Evolutionary conservation across 2,888 invertebrate species (phyloP).

Genomic region (Eupithecia abbreviata): DNA sequence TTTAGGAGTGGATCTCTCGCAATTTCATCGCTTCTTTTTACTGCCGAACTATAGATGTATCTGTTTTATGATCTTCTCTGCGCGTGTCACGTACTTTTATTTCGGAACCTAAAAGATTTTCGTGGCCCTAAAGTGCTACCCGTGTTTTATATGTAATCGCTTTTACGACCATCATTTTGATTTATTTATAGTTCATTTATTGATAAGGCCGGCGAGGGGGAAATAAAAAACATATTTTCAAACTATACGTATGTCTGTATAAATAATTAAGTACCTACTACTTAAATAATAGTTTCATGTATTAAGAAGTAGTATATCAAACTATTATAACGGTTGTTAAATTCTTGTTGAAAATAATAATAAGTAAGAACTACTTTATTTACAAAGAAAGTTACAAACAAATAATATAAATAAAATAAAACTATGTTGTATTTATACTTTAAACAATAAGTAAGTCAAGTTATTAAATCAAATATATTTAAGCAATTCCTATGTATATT

Average conservation of each 20-base stretch:
- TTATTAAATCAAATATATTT: too few relatives aligned
- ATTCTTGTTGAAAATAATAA: too few relatives aligned
- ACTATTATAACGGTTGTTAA: too few relatives aligned
- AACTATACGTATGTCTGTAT: not conserved
- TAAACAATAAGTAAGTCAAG: too few relatives aligned
- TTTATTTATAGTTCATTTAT: slow-evolving; percentile 18
- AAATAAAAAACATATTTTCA: not conserved
- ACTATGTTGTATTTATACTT: too few relatives aligned
- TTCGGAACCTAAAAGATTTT: slow-evolving; percentile 39
- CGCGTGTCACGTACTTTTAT: slow-evolving; percentile 42
- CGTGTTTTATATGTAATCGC: slow-evolving; percentile 42
- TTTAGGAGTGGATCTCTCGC: not conserved
- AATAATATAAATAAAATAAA: too few relatives aligned
- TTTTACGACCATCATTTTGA: slow-evolving; percentile 35
- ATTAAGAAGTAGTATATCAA: too few relatives aligned
- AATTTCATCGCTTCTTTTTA: slow-evolving; percentile 33
- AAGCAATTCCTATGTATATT: too few relatives aligned
- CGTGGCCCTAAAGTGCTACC: slow-evolving; percentile 41
- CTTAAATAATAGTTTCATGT: not conserved
- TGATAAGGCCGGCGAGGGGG: slow-evolving; percentile 14
- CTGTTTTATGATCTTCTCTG: slow-evolving; percentile 43
- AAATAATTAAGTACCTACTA: too few relatives aligned
- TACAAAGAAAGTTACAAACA: too few relatives aligned
- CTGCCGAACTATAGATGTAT: slow-evolving; percentile 40
- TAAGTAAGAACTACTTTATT: too few relatives aligned